Percentiles rank a stretch among this genome's conserved stretches.
Conservation (phyloP, 2,888 invertebrate species). For the Rhingia rostrata region DNA sequence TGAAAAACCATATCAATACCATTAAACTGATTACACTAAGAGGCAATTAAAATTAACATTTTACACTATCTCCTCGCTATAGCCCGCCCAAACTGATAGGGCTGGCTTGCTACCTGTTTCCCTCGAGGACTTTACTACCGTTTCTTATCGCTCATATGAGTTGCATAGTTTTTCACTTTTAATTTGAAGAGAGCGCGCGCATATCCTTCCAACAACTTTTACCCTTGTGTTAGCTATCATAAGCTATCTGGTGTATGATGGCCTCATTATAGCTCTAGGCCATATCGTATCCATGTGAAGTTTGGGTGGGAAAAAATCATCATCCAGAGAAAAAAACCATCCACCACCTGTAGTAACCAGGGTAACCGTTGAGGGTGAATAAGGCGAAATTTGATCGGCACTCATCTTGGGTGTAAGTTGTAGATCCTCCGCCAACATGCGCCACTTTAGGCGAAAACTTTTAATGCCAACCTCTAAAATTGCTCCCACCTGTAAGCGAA, state of each 20-base stretch:
- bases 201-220: slow-evolving; percentile 43
- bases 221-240: slow-evolving; percentile 51
- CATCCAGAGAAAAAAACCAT: not conserved
- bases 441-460: slow-evolving; percentile 31
- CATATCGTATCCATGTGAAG: slow-evolving; percentile 18
- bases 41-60: slow-evolving; percentile 65
- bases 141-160: slow-evolving; percentile 48
- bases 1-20: slow-evolving; percentile 64
- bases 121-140: slow-evolving; percentile 23
- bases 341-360: not conserved
- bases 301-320: slow-evolving; percentile 12
- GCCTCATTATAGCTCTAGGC: slow-evolving; percentile 59
- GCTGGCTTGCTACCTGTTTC: slow-evolving; percentile 12
- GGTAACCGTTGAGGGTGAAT: not conserved
- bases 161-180: slow-evolving; percentile 56
- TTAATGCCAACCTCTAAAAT: slow-evolving; percentile 35
- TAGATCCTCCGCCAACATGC: not conserved
- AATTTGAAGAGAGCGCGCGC: slow-evolving; percentile 41
- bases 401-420: slow-evolving; percentile 48
- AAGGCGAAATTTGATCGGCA: slow-evolving; percentile 49
- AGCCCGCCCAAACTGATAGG: slow-evolving; percentile 18
- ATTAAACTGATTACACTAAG: slow-evolving; percentile 68
- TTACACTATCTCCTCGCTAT: slow-evolving; percentile 33
- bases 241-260: slow-evolving; percentile 60
- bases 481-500: slow-evolving; percentile 20